These are phyloP conservation scores for Dicycla oo DNA, from an alignment of 2,888 invertebrate genomes.

Conservation along the genomic window DNA sequence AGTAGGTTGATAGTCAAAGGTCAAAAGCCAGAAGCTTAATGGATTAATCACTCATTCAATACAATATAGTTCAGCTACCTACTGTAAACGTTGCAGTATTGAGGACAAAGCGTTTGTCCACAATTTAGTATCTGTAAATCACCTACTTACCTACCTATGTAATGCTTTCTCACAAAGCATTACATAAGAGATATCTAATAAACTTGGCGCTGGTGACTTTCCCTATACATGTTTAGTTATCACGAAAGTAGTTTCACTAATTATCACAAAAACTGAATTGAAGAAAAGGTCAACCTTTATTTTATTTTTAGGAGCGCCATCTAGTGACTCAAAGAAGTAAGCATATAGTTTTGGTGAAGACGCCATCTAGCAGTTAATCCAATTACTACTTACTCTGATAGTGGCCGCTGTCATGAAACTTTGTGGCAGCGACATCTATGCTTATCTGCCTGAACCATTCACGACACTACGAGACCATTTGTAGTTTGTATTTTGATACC, in stretches of 20 bases:
- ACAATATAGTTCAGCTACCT: too few relatives aligned
- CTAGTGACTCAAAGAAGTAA: background rate
- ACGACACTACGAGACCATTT: fast-evolving
- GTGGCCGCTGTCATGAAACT: fast-evolving
- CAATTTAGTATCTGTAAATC: too few relatives aligned
- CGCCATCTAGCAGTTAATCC: conserved; percentile 5
- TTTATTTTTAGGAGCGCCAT: background rate
- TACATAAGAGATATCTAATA: too few relatives aligned
- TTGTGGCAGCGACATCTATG: conserved; percentile 27
- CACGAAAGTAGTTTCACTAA: too few relatives aligned
- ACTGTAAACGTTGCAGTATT: background rate
- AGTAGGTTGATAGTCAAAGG: background rate
- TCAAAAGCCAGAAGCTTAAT: background rate
- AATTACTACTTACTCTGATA: background rate
- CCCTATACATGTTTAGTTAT: too few relatives aligned
- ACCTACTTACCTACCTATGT: too few relatives aligned
- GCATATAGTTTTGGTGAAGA: fast-evolving
- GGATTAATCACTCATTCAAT: background rate
- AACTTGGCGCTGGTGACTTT: too few relatives aligned
- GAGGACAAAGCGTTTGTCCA: too few relatives aligned
- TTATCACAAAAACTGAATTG: too few relatives aligned
- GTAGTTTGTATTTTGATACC: background rate
- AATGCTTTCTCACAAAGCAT: too few relatives aligned
- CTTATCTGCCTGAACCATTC: background rate
- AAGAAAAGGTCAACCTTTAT: too few relatives aligned